Conservation (phyloP, 2,888 invertebrate genomes). For the Tortrix viridana region DNA sequence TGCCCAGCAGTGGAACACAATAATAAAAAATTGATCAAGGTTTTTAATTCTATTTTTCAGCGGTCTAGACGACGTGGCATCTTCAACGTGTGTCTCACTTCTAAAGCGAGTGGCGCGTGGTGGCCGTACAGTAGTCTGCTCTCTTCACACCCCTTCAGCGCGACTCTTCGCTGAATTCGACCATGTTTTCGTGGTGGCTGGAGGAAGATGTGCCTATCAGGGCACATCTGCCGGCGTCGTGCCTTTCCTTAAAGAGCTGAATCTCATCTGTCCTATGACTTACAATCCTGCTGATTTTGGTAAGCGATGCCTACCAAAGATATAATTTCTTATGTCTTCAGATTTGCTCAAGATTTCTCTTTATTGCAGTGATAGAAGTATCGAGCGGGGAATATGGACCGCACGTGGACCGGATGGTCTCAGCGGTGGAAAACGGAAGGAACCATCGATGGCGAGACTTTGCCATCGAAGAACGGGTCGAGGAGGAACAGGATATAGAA, state of each 20-base stretch:
- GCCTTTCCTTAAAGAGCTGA: conserved; percentile 90
- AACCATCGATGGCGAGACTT: conserved; percentile 80
- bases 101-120: conserved; percentile 93
- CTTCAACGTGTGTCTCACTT: conserved; percentile 93
- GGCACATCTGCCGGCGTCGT: conserved; percentile 91
- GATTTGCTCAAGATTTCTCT: background rate
- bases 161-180: conserved; percentile 95
- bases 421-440: conserved; percentile 87
- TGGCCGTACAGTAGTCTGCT: conserved; percentile 96
- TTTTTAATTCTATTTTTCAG: conserved; percentile 77
- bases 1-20: too few relatives aligned
- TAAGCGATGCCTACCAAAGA: conserved; percentile 80
- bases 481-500: conserved; percentile 67
- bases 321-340: too few relatives aligned
- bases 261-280: conserved; percentile 93
- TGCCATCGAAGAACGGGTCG: conserved; percentile 49
- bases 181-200: conserved; percentile 94
- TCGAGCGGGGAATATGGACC: conserved; percentile 92
- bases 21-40: too few relatives aligned
- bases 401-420: conserved; percentile 87
- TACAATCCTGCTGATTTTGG: conserved; percentile 99
- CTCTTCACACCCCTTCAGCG: conserved; percentile 98
- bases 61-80: conserved; percentile 95
- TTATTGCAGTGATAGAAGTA: conserved; percentile 88
- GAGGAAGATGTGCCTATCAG: conserved; percentile 95